Conservation (phyloP, 2,797 vertebrate species). For the Cephalopachus bancanus region DNA sequence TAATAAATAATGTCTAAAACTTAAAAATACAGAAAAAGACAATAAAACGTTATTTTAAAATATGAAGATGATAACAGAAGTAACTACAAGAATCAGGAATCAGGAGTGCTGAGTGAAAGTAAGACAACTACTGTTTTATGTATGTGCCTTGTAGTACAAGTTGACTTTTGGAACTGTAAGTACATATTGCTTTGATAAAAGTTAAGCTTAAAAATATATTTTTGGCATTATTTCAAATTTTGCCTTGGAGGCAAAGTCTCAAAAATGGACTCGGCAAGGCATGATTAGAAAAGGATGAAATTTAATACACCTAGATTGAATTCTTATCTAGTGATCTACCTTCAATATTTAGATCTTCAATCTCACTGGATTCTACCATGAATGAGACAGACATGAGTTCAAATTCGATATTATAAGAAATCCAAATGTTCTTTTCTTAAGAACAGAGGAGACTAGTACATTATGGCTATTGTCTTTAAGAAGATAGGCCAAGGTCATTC, state of each 20-base stretch:
- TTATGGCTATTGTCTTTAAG: slow-evolving; percentile 37
- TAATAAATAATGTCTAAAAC: neutral
- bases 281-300: slow-evolving; percentile 28
- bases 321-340: neutral
- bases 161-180: slow-evolving; percentile 33
- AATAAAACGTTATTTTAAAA: slow-evolving; percentile 21
- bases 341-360: neutral
- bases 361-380: neutral
- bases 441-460: neutral
- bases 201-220: slow-evolving; percentile 45
- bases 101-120: neutral
- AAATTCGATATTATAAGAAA: slow-evolving; percentile 24
- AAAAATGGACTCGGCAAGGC: neutral
- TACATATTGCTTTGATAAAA: slow-evolving; percentile 24
- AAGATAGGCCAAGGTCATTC: neutral
- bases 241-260: neutral
- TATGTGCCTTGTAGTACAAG: neutral
- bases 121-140: neutral
- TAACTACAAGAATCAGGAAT: slow-evolving; percentile 10
- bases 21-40: neutral
- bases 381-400: neutral
- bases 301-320: slow-evolving; percentile 11
- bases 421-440: neutral
- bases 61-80: slow-evolving; percentile 39
- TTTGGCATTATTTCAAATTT: slow-evolving; percentile 42